Evolutionary conservation across 2,113 vertebrate genomes (phyloP).

Genomic region (Saguinus imperator): DNA sequence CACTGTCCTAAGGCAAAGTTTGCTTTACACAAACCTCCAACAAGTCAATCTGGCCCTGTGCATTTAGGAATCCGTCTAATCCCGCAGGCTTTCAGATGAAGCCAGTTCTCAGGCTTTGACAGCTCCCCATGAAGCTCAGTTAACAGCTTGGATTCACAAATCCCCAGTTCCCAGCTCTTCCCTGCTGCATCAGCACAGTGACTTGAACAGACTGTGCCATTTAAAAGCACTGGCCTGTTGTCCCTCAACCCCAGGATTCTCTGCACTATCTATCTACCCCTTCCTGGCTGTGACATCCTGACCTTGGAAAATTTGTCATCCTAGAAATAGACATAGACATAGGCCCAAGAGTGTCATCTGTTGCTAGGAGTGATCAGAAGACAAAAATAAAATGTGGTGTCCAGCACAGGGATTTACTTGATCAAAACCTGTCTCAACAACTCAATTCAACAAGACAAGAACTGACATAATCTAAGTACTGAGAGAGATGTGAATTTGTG

Average conservation of each 20-base stretch:
- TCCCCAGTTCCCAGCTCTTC: not conserved
- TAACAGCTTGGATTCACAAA: slow-evolving; percentile 52
- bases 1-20: not conserved
- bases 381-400: not conserved
- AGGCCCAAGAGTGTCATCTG: not conserved
- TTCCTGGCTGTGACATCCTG: not conserved
- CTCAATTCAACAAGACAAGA: not conserved
- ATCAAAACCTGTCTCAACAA: not conserved
- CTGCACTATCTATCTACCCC: not conserved
- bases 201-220: slow-evolving; percentile 51
- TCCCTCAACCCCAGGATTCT: not conserved
- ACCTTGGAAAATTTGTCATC: slow-evolving; percentile 24
- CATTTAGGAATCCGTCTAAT: not conserved
- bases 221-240: slow-evolving; percentile 33
- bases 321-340: not conserved
- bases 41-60: not conserved
- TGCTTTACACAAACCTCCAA: not conserved
- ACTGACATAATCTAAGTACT: not conserved
- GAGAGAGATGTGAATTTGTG: not conserved
- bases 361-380: not conserved
- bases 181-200: slow-evolving; percentile 43
- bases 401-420: not conserved
- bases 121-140: slow-evolving; percentile 4
- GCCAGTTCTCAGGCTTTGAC: not conserved
- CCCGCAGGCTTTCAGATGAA: slow-evolving; percentile 33